Conservation (phyloP, 2,113 vertebrate species). For the Erythrocebus patas region DNA sequence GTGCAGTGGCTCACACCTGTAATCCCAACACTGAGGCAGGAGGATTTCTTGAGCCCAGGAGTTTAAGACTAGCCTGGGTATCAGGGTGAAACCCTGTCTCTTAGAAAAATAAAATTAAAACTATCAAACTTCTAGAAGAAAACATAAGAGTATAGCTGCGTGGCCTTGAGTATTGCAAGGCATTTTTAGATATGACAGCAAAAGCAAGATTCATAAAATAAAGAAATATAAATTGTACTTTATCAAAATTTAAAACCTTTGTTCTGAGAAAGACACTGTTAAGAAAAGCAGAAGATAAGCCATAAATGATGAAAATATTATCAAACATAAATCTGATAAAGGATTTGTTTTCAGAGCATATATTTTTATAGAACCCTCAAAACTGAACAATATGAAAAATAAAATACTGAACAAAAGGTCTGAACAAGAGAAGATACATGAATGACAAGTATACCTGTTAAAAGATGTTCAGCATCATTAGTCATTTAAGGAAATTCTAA, state of each 20-base stretch:
- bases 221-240: not conserved
- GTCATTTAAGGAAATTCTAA: not conserved
- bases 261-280: not conserved
- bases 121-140: not conserved
- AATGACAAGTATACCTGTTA: not conserved
- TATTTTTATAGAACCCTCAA: not conserved
- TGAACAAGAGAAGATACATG: not conserved
- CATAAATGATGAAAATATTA: not conserved
- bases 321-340: not conserved
- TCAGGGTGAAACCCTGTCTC: too few relatives aligned
- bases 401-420: not conserved
- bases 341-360: not conserved
- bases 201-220: not conserved
- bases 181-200: not conserved
- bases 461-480: not conserved
- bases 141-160: not conserved
- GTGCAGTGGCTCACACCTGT: too few relatives aligned
- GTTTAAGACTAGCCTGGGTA: too few relatives aligned
- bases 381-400: not conserved
- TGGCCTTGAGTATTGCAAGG: not conserved
- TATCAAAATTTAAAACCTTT: not conserved
- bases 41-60: too few relatives aligned
- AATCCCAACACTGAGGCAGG: too few relatives aligned
- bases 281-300: not conserved
- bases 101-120: too few relatives aligned